A percentile compares a stretch with the other conserved stretches of the same genome.
phyloP scores from a whole-genome alignment of 1,140 invertebrate species.

The Bradysia coprophila region DNA sequence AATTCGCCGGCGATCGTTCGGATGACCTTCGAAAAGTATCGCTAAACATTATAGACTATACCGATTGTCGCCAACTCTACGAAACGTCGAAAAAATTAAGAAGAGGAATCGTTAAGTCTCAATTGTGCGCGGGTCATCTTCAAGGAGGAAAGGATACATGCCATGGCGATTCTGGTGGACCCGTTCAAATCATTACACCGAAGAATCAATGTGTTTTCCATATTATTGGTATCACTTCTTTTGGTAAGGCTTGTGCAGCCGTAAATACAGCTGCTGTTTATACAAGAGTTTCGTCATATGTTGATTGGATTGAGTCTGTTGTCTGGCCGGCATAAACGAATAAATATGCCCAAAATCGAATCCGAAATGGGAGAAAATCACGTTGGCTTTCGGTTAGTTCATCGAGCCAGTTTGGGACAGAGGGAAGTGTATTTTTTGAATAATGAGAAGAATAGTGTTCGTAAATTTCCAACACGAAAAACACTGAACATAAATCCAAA shows the following conservation, averaged over 20 bases:
- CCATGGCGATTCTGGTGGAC: conserved; percentile 22
- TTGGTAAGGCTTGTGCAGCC: neutral
- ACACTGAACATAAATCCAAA: no score
- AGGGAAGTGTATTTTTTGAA: no score
- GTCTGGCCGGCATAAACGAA: conserved; percentile 12
- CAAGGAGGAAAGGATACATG: conserved; percentile 57
- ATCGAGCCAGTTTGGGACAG: no score
- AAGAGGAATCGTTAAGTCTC: conserved; percentile 9
- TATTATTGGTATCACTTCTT: conserved; percentile 1
- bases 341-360: no score
- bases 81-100: conserved; percentile 15
- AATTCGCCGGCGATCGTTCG: conserved; percentile 26
- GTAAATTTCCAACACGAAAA: no score
- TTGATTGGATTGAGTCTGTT: neutral
- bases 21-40: conserved; percentile 44
- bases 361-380: no score
- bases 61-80: conserved; percentile 31
- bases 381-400: no score
- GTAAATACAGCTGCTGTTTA: neutral
- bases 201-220: neutral
- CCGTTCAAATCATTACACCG: neutral
- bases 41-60: conserved; percentile 32
- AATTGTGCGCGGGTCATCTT: conserved; percentile 53
- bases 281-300: neutral
- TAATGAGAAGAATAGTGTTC: no score